Evolutionary conservation across 1,140 invertebrate species (phyloP).

Genomic region (Contarinia nasturtii): DNA sequence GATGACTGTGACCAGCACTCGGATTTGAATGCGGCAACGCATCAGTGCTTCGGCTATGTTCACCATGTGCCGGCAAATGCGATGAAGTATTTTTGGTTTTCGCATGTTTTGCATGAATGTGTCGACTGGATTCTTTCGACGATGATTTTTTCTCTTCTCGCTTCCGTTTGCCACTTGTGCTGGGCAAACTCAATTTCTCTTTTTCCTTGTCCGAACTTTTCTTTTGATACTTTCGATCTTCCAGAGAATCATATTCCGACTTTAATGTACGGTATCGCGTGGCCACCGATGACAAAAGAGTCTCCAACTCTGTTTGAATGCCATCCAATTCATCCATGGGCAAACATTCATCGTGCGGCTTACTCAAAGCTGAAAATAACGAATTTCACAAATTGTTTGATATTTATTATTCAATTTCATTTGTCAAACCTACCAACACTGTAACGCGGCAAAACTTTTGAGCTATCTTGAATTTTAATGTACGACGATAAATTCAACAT

Average conservation of each 20-base stretch:
- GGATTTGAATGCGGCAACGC: conserved; percentile 10
- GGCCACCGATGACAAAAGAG: conserved; percentile 59
- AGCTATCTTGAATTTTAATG: conserved; percentile 26
- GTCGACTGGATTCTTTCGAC: conserved; percentile 13
- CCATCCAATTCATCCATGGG: conserved; percentile 68
- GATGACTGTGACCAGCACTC: conserved; percentile 9
- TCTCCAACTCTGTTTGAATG: conserved; percentile 75
- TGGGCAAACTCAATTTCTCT: conserved; percentile 7
- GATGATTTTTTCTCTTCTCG: conserved; percentile 27
- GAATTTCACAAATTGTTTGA: too few species aligned
- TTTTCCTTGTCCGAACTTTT: conserved; percentile 34
- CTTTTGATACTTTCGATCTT: conserved; percentile 39
- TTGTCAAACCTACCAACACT: conserved; percentile 25
- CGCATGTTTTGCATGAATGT: conserved; percentile 30
- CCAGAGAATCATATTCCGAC: conserved; percentile 49
- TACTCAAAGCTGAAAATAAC: conserved; percentile 28
- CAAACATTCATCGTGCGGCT: conserved; percentile 41
- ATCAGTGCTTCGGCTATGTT: conserved; percentile 27
- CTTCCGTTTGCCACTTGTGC: conserved; percentile 23
- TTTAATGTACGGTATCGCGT: conserved; percentile 55
- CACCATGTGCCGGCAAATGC: conserved; percentile 15
- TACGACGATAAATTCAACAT: conserved; percentile 8
- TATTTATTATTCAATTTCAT: too few species aligned
- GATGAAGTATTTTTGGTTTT: conserved; percentile 27
- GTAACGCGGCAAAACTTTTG: conserved; percentile 31